Base-by-base conservation (phyloP, 1,140 invertebrate genomes). In the Acromyrmex echinatior region DNA sequence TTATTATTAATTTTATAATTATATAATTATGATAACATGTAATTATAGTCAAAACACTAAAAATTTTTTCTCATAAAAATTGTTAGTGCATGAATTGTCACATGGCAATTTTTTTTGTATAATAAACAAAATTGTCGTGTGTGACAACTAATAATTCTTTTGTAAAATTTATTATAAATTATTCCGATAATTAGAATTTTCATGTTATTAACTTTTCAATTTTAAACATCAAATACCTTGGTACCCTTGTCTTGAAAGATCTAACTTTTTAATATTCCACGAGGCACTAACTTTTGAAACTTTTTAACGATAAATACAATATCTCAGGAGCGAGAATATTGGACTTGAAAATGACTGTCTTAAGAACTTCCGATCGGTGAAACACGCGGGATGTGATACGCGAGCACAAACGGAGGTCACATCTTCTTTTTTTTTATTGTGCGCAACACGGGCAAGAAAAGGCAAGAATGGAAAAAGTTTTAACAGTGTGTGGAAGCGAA, bases 191-290 rank as follows among this genome's bases (percentile, higher is more conserved):
- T 56, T 25, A 70, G 18, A 14, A 45, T 21, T 49, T 71, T 58
- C 14, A 12, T 68, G 4, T 16, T n/a, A 14, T 16, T 39, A 81
- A 71, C 66, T 81, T 81, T 81, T 81, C n/a, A 71, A 71, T 81
- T 60, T 71, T 3, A 31, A 58, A 28, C 35, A n/a, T 58, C 31
- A n/a, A 71, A 81, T 71, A 45, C 2, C 70, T 76, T 58, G 35
- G 28, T 39, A 25, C 1, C 16, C 63, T 25, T 25, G 45, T 53
- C 14, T n/a, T 31, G 16, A 70, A 49, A 16, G 21, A 31, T 45
- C 16, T 45, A 81, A 60, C 65, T 81, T 71, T 80, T 71, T 71
- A 71, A 81, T 81, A 58, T 71, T 71, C 53, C 66, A 81, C 25
- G 21, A 81, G 25, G 12, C 35, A 45, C 31, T n/a, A 60, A 81